Base-by-base conservation (phyloP, 2,113 vertebrate genomes). In the Muntiacus muntjak region DNA sequence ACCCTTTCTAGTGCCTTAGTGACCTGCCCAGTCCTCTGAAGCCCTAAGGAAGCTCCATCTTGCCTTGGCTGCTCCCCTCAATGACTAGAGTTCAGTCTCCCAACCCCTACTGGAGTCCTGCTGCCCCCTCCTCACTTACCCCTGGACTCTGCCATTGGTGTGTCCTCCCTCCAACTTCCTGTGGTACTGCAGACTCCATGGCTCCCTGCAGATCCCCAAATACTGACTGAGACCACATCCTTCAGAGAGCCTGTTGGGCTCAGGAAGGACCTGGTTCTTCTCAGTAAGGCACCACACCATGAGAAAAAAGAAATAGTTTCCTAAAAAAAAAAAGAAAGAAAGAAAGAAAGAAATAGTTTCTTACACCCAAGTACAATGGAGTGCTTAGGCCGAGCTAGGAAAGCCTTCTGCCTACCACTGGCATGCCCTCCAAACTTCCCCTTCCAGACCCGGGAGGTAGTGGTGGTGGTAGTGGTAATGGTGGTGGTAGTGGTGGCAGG, bases 301-400 rank as follows among this genome's bases (percentile, higher is more conserved):
- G 7, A 93, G 55, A n/a, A 60, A 84, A 90, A 83, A 58, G 79
- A 91, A 91, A 36, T 15, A 21, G 33, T 36, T 95, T 54, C 57
- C 50, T 60, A 45, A 45, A 45, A 45, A 45, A 45, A 45, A 45
- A 45, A 45, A 45, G n/a, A 40, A 40, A 36, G 36, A 36, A 36
- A 36, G 43, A 45, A 45, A 45, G 43, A 90, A 83, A 58, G 79
- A 91, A 91, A 36, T 15, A 21, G 33, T 36, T 95, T 54, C 57
- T 45, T 60, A 14, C 8, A 11, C 28, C 54, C 43, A 40, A 64
- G 62, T 57, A 43, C 50, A 87, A 76, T 45, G 54, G 25, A 14
- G 21, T 10, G 40, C 43, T 21, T 64, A 50, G 8, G 40, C 3
- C 2, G 11, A 84, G 52, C 30, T 33, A 86, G 76, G 54, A 54